A percentile compares a stretch with the other conserved stretches of the same genome.
These are phyloP conservation scores for Chlorodrepanis virens DNA, from an alignment of 2,113 vertebrate species.

Conservation along the genomic window DNA sequence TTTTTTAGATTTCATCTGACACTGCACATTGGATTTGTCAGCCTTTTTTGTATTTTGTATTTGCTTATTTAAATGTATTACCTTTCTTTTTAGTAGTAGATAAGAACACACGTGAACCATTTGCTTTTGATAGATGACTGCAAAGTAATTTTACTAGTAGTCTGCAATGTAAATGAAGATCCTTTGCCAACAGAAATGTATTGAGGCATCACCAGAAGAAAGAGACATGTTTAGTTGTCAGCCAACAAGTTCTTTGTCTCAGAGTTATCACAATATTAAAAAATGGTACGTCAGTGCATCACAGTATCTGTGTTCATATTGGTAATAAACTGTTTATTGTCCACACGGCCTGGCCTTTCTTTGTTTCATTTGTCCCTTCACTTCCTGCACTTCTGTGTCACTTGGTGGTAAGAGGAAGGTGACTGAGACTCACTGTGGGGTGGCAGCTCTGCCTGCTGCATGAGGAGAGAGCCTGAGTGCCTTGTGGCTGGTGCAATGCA, in stretches of 20 bases:
- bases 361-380: not conserved
- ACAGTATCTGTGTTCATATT: constrained; percentile 84
- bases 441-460: not conserved
- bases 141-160: constrained; percentile 74
- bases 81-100: constrained; percentile 77
- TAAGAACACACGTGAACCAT: constrained; percentile 69
- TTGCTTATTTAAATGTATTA: constrained; percentile 86
- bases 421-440: not conserved
- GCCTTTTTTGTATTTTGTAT: constrained; percentile 93
- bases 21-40: constrained; percentile 86
- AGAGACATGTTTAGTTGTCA: constrained; percentile 72
- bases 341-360: constrained; percentile 60
- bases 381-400: not conserved
- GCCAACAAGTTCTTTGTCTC: constrained; percentile 64
- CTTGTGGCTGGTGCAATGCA: rapidly evolving
- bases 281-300: constrained; percentile 76
- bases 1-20: constrained; percentile 88
- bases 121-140: constrained; percentile 80
- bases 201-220: constrained; percentile 72
- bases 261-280: constrained; percentile 73
- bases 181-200: constrained; percentile 76
- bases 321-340: constrained; percentile 91
- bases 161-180: constrained; percentile 67
- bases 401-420: not conserved
- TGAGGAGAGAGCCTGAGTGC: rapidly evolving